Evolutionary conservation across 2,888 invertebrate genomes (phyloP).

Genomic region (Diarsia brunnea): DNA sequence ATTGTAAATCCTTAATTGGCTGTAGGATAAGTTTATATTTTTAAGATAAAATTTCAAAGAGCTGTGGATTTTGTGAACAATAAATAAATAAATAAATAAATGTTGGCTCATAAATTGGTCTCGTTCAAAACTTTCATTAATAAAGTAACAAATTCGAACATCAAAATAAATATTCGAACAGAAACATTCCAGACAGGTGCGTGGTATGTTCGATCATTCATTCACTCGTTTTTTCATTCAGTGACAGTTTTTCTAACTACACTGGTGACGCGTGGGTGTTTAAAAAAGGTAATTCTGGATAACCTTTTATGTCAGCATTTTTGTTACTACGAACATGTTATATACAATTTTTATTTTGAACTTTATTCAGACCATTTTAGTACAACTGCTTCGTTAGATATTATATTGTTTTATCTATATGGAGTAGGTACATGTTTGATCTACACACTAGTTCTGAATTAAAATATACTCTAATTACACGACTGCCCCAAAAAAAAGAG

Average conservation of each 20-base stretch:
- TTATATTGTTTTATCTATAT: neutral
- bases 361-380: neutral
- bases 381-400: neutral
- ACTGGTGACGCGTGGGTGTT: neutral
- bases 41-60: too few species aligned
- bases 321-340: neutral
- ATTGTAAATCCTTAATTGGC: too few species aligned
- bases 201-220: conserved; percentile 25
- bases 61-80: too few species aligned
- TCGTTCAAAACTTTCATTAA: conserved; percentile 3
- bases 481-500: too few species aligned
- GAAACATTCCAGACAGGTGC: conserved; percentile 17
- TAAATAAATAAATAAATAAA: too few species aligned
- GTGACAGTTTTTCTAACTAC: conserved; percentile 5
- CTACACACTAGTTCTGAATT: neutral
- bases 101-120: too few species aligned
- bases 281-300: neutral
- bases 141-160: conserved; percentile 15
- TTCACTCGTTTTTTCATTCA: conserved; percentile 13
- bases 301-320: conserved; percentile 1
- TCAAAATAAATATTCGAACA: conserved; percentile 13
- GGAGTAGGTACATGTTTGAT: neutral
- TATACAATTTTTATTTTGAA: neutral
- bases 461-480: too few species aligned
- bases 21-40: too few species aligned